phyloP scores from a whole-genome alignment of 2,113 vertebrate genomes.

The Salvelinus alpinus region DNA sequence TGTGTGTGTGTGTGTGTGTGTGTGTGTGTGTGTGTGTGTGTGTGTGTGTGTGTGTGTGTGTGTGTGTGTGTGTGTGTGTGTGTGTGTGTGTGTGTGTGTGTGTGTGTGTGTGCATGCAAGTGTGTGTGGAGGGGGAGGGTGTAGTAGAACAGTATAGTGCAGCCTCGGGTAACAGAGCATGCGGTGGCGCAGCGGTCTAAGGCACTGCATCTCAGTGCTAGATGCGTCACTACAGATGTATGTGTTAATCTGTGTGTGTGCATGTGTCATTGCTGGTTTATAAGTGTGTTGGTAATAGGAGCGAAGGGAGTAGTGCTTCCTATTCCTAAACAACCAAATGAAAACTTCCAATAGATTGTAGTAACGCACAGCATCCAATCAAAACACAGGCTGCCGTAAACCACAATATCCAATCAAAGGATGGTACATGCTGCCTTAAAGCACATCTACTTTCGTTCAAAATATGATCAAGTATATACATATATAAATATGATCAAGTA shows the following conservation, averaged over 20 bases:
- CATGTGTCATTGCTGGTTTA: neutral
- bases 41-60: slow-evolving; percentile 6
- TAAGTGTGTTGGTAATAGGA: slow-evolving; percentile 20
- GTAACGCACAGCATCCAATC: slow-evolving; percentile 44
- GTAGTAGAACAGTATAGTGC: too few species aligned
- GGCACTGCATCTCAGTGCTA: too few species aligned
- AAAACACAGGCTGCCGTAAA: slow-evolving; percentile 37
- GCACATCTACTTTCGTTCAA: too few species aligned
- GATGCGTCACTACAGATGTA: too few species aligned
- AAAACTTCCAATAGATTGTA: slow-evolving; percentile 11
- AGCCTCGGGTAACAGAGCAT: too few species aligned
- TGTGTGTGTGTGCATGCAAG: neutral
- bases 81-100: too few species aligned
- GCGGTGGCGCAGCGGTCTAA: too few species aligned
- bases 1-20: too few species aligned
- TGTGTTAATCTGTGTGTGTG: slow-evolving; percentile 7
- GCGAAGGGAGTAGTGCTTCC: slow-evolving; percentile 28
- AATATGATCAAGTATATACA: too few species aligned
- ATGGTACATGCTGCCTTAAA: slow-evolving; percentile 26
- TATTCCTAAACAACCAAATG: slow-evolving; percentile 17
- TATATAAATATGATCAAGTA: too few species aligned
- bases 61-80: neutral
- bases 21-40: slow-evolving; percentile 1
- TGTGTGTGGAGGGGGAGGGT: neutral
- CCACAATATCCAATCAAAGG: slow-evolving; percentile 50